phyloP scores from a whole-genome alignment of 2,888 invertebrate species.

The Invenusta paracnida region DNA sequence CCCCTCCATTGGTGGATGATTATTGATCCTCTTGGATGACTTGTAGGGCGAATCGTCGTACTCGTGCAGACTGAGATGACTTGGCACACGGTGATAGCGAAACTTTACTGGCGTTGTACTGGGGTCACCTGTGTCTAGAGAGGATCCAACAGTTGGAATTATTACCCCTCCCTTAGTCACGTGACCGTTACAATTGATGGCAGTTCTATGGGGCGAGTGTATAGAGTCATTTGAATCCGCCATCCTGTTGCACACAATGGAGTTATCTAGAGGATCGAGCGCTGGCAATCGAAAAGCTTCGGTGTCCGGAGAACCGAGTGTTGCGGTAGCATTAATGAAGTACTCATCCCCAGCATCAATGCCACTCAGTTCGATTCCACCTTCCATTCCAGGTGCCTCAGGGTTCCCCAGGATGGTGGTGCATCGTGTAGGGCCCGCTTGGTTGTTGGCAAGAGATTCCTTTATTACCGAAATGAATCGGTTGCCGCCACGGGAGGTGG shows the following conservation, averaged over 20 bases:
- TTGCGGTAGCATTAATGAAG: neutral
- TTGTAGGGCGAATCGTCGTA: slow-evolving; percentile 38
- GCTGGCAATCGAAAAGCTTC: neutral
- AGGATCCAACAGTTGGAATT: neutral
- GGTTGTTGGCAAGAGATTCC: neutral
- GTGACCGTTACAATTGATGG: slow-evolving; percentile 11
- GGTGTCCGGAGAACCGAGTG: neutral
- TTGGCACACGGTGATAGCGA: slow-evolving; percentile 9
- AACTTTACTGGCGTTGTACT: neutral
- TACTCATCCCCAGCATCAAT: neutral
- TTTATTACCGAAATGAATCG: neutral
- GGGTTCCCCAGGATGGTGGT: neutral
- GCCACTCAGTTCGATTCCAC: neutral
- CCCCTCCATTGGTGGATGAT: neutral
- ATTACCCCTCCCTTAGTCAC: too few relatives aligned
- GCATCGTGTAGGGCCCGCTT: neutral
- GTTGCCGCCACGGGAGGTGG: neutral
- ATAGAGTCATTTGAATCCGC: too few relatives aligned
- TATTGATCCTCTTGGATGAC: neutral
- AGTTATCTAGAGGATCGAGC: neutral
- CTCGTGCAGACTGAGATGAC: slow-evolving; percentile 32
- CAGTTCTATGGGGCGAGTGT: neutral
- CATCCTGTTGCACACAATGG: too few relatives aligned
- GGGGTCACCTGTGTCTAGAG: neutral
- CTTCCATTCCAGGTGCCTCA: neutral